Evolutionary conservation across 92 coral and sea anemone species (phyloP).

Genomic region (Umimayanthus kanabou): DNA sequence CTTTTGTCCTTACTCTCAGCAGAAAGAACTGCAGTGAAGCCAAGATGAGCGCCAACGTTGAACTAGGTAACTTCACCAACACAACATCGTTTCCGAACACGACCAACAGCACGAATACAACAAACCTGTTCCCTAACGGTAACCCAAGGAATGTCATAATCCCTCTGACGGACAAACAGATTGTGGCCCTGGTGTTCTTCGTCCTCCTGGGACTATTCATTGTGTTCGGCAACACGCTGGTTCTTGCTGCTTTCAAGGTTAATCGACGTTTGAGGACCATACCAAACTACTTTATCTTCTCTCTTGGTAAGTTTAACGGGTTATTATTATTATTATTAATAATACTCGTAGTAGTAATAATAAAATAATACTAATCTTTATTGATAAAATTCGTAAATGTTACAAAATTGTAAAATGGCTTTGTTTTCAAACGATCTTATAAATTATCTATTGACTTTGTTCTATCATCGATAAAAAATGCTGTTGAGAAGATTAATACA

Average conservation of each 20-base stretch:
- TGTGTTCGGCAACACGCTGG: slow-evolving; percentile 77
- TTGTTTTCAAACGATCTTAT: too few relatives aligned
- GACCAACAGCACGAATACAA: slow-evolving; percentile 20
- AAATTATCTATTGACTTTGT: too few relatives aligned
- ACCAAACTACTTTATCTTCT: slow-evolving; percentile 76
- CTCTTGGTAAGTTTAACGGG: slow-evolving; percentile 38
- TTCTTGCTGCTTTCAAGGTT: slow-evolving; percentile 71
- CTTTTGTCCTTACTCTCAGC: neutral
- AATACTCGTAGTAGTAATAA: too few relatives aligned
- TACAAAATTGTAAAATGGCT: too few relatives aligned
- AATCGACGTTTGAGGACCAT: slow-evolving; percentile 80
- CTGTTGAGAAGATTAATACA: too few relatives aligned
- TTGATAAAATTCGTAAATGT: too few relatives aligned
- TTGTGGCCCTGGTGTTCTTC: slow-evolving; percentile 58
- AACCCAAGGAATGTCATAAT: neutral
- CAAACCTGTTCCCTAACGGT: neutral
- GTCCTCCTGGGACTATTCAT: slow-evolving; percentile 54
- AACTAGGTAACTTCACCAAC: slow-evolving; percentile 1
- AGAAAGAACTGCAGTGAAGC: neutral
- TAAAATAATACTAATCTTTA: too few relatives aligned
- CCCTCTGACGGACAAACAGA: slow-evolving; percentile 31
- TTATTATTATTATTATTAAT: too few relatives aligned
- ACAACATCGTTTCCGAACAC: neutral
- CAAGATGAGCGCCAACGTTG: neutral
- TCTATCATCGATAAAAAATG: too few relatives aligned